phyloP scores from a whole-genome alignment of 2,113 vertebrate genomes.

The Cyrtonyx montezumae region DNA sequence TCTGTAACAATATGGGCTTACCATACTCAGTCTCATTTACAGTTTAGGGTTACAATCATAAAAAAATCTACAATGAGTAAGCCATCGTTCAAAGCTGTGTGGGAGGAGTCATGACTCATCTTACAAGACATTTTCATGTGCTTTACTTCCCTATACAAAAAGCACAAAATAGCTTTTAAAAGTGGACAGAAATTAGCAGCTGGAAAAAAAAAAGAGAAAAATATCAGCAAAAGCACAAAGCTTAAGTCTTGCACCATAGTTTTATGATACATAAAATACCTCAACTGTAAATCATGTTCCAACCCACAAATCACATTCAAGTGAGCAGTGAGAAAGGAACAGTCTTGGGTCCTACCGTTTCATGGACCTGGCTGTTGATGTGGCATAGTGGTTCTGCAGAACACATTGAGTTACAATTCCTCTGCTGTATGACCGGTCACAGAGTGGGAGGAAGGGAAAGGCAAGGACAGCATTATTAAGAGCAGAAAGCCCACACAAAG shows the following conservation, averaged over 20 bases:
- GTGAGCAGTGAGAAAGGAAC: neutral
- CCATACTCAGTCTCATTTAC: neutral
- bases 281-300: neutral
- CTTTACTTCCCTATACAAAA: neutral
- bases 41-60: neutral
- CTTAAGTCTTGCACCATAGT: neutral
- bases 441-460: neutral
- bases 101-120: neutral
- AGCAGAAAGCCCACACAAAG: neutral
- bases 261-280: neutral
- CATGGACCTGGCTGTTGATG: neutral
- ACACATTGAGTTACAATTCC: neutral
- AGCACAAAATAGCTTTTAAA: neutral
- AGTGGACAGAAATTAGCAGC: neutral
- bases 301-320: neutral
- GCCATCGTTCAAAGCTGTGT: neutral
- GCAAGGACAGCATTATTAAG: neutral
- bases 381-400: neutral
- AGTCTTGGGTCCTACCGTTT: neutral
- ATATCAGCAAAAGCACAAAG: neutral
- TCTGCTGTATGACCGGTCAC: neutral
- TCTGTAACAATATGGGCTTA: neutral
- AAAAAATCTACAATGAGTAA: neutral
- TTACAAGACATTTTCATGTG: neutral
- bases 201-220: neutral